These are phyloP conservation scores for Boleophthalmus pectinirostris DNA, from an alignment of 2,113 vertebrate genomes.

Conservation along the genomic window DNA sequence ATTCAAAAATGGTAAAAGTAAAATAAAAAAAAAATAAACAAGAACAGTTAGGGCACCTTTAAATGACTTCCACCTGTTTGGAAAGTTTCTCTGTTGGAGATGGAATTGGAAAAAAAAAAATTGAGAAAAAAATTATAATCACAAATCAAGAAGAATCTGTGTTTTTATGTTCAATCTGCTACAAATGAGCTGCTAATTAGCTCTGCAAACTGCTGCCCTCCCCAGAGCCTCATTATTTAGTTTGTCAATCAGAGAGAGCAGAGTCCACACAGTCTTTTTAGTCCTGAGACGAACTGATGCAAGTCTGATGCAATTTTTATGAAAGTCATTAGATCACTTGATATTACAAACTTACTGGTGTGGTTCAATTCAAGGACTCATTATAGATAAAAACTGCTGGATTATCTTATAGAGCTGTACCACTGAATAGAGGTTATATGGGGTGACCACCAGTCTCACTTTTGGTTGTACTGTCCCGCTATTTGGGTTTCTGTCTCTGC, in stretches of 20 bases:
- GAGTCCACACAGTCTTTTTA: neutral
- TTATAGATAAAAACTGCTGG: too few species aligned
- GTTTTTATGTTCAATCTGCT: neutral
- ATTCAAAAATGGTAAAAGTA: too few species aligned
- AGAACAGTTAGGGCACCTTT: too few species aligned
- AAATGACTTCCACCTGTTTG: neutral
- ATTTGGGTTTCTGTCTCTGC: too few species aligned
- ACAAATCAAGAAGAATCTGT: neutral
- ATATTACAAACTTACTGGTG: neutral
- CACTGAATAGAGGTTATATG: too few species aligned
- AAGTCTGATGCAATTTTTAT: neutral
- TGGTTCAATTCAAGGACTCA: too few species aligned
- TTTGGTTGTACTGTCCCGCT: too few species aligned
- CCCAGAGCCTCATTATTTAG: neutral
- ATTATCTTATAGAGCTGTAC: too few species aligned
- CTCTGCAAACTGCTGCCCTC: neutral
- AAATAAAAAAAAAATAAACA: too few species aligned
- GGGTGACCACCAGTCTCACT: too few species aligned
- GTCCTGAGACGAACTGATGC: neutral
- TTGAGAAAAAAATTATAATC: neutral
- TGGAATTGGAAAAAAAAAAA: neutral
- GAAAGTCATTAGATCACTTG: neutral
- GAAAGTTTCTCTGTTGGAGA: too few species aligned
- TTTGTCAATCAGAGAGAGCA: neutral
- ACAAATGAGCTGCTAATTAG: neutral